These are phyloP conservation scores for Erpetoichthys calabaricus DNA, from an alignment of 2,797 vertebrate species.

Conservation along the genomic window DNA sequence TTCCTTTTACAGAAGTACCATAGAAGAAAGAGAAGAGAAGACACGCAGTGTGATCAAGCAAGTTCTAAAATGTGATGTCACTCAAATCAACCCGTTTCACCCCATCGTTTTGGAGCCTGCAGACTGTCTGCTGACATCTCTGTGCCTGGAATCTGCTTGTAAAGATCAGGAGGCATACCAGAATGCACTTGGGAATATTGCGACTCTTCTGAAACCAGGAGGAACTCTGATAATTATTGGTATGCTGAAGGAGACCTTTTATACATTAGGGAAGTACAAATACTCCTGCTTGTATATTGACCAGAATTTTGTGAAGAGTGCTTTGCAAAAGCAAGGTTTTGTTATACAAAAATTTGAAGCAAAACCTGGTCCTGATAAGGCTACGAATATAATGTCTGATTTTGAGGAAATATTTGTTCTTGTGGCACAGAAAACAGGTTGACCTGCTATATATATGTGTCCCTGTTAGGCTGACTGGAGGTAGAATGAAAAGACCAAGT, in stretches of 20 bases:
- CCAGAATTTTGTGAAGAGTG: slow-evolving; percentile 19
- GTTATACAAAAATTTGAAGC: slow-evolving; percentile 8
- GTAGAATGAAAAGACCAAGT: too few relatives aligned
- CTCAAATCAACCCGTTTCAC: slow-evolving; percentile 27
- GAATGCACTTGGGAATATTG: slow-evolving; percentile 23
- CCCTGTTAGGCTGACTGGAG: too few relatives aligned
- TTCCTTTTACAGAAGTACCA: slow-evolving; percentile 16
- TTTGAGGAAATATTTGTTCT: slow-evolving; percentile 17
- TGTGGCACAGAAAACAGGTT: slow-evolving; percentile 13
- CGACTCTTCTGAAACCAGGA: slow-evolving; percentile 30
- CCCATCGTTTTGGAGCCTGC: slow-evolving; percentile 17
- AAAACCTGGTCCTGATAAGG: neutral
- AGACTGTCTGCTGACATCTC: slow-evolving; percentile 31
- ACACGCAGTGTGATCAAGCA: slow-evolving; percentile 23
- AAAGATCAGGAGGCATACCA: slow-evolving; percentile 24
- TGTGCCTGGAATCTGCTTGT: slow-evolving; percentile 40
- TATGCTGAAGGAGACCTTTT: slow-evolving; percentile 30
- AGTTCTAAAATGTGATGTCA: slow-evolving; percentile 37
- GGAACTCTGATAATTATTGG: slow-evolving; percentile 28
- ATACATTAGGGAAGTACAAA: slow-evolving; percentile 20
- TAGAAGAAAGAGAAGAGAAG: slow-evolving; percentile 30
- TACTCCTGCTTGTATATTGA: slow-evolving; percentile 25
- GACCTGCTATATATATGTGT: neutral
- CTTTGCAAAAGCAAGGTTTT: slow-evolving; percentile 8
- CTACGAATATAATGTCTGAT: slow-evolving; percentile 17